Conservation (phyloP, 2,797 vertebrate species). For the Gouania willdenowi region DNA sequence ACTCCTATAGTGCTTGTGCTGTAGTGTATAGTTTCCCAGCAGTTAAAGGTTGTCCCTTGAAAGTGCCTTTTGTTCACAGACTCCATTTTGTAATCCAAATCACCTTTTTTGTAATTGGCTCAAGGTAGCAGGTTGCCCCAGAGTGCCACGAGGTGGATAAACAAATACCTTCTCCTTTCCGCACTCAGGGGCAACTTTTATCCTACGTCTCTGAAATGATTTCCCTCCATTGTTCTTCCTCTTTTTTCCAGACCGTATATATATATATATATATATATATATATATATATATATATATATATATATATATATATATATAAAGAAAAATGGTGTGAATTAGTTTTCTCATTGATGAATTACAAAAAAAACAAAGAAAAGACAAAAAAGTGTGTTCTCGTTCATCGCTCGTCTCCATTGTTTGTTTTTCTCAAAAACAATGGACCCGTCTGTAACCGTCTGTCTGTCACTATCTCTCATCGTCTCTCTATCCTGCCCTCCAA, state of each 20-base stretch:
- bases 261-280: constrained; percentile 78
- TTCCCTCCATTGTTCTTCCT: constrained; percentile 58
- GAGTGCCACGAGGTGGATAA: constrained; percentile 32
- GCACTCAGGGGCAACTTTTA: constrained; percentile 33
- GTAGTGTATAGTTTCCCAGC: constrained; percentile 80
- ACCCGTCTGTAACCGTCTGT: constrained; percentile 75
- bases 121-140: constrained; percentile 48
- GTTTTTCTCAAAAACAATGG: constrained; percentile 72
- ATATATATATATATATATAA: constrained; percentile 83
- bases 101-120: constrained; percentile 41
- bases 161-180: constrained; percentile 15
- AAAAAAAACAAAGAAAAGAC: constrained; percentile 70
- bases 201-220: constrained; percentile 45
- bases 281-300: constrained; percentile 79
- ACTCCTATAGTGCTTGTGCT: constrained; percentile 77
- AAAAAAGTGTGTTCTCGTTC: constrained; percentile 73
- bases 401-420: constrained; percentile 71
- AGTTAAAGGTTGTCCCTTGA: constrained; percentile 84
- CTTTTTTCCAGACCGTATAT: constrained; percentile 74
- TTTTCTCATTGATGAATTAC: constrained; percentile 79
- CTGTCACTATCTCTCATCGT: constrained; percentile 49
- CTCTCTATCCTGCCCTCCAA: constrained; percentile 15
- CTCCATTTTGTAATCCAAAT: constrained; percentile 79
- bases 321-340: constrained; percentile 88
- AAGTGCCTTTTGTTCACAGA: constrained; percentile 86